Evolutionary conservation across 2,113 vertebrate species (phyloP), one percentile per base, ranked within the genome.

Genomic region (Pelvicachromis taeniatus): DNA sequence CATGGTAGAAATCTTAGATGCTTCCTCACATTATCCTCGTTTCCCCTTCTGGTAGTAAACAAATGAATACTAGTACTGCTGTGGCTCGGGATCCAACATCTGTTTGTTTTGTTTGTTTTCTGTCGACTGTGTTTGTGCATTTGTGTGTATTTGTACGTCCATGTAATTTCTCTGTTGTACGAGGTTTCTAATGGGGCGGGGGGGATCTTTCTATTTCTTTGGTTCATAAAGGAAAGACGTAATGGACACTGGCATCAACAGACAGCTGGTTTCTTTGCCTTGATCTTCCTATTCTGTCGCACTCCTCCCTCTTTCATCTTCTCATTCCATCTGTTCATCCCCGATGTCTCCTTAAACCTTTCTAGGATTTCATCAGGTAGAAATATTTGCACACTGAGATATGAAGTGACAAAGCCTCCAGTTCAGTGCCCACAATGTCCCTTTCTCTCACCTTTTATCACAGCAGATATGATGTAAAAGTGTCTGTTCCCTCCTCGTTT

Each of bases 21-120:
- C 90, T 89, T 87, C 91, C 91, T 87, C 81, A 91, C 92, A 86
- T 92, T 87, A 78, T 82, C 80, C 81, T 50, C 84, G 89, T 94
- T 83, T 91, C 85, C 89, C 52, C 56, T 82, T 84, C 80, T 89
- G 77, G 73, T 92, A 88, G 89, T 58, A 68, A 80, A 55, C 68
- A 84, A 81, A 87, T 9, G 83, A 85, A 80, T 78, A 52, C 75
- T 87, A 53, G 83, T 82, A n/a, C 70, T 81, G 29, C 50, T 86
- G 12, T 56, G 87, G 85, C 84, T 83, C 70, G 29, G 80, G 70
- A 91, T 82, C 81, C 65, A 90, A 92, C 94, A 92, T 92, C 83
- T 93, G 90, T 94, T 90, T 91, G 85, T 90, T 80, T 73, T 78
- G 61, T 48, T 26, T 70, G n/a, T 23, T 80, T 85, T 92, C 65